A percentile compares a stretch with the other conserved stretches of the same genome.
These are phyloP conservation scores for Ammospiza maritima DNA, from an alignment of 2,797 vertebrate species.

Conservation along the genomic window DNA sequence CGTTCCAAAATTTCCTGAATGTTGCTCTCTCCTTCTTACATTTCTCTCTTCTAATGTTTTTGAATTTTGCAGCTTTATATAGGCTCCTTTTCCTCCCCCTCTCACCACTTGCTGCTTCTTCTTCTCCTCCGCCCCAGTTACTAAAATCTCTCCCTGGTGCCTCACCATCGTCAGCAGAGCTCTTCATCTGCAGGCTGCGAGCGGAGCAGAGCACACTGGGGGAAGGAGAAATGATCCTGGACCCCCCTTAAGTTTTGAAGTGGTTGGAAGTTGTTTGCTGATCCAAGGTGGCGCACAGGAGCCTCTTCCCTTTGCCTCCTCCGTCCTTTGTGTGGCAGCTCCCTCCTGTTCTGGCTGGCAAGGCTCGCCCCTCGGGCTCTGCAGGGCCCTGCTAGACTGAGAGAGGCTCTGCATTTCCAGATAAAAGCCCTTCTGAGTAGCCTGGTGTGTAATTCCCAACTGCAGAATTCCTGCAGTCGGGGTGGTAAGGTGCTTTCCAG, in stretches of 20 bases:
- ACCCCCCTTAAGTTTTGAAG: neutral
- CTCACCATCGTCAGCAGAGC: neutral
- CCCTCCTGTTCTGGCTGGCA: neutral
- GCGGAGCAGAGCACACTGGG: neutral
- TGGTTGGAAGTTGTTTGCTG: neutral
- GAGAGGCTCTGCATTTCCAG: neutral
- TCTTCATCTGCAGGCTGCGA: neutral
- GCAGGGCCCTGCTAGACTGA: neutral
- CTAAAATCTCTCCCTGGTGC: constrained; percentile 23
- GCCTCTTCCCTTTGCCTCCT: neutral
- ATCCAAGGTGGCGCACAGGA: neutral
- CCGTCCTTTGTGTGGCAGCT: neutral
- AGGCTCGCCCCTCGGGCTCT: accelerated
- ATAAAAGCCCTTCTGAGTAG: neutral
- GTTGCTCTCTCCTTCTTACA: neutral
- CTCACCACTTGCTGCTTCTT: neutral
- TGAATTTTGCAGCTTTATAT: constrained; percentile 39
- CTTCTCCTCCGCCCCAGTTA: constrained; percentile 46
- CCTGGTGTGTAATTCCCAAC: neutral
- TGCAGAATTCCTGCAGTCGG: neutral
- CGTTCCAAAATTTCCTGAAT: neutral
- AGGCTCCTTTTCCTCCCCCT: constrained; percentile 37
- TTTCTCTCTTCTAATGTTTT: neutral
- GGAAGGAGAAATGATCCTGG: neutral
- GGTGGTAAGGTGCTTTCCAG: neutral